A percentile compares a stretch with the other conserved stretches of the same genome.
Conservation (phyloP, 2,113 vertebrate species). For the Leuciscus idus region DNA sequence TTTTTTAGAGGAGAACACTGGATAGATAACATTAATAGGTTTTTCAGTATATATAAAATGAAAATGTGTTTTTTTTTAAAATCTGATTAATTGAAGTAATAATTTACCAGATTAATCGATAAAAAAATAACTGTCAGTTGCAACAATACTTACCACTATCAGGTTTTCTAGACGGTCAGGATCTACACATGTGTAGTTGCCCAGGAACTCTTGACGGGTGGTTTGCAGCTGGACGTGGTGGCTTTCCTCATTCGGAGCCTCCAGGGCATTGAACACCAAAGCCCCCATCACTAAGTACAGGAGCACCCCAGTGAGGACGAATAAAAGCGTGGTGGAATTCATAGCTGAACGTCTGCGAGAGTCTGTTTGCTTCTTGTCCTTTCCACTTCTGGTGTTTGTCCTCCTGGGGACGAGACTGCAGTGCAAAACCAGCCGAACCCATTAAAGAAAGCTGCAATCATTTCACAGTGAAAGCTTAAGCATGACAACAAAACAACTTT, state of each 20-base stretch:
- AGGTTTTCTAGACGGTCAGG: conserved; percentile 71
- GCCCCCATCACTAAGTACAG: conserved; percentile 87
- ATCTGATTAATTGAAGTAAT: not conserved
- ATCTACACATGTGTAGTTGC: conserved; percentile 77
- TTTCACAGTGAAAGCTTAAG: not conserved
- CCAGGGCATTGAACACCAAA: conserved; percentile 83
- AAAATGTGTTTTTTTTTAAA: not conserved
- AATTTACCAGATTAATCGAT: not conserved
- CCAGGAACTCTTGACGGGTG: conserved; percentile 73
- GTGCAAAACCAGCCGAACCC: conserved; percentile 53
- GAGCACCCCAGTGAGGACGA: conserved; percentile 80
- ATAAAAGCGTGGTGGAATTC: conserved; percentile 84
- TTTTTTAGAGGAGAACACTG: too few species aligned
- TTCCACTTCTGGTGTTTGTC: conserved; percentile 50
- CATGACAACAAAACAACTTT: conserved; percentile 15
- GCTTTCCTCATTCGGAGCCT: conserved; percentile 76
- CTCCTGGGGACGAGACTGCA: conserved; percentile 65
- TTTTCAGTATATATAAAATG: not conserved
- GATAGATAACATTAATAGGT: too few species aligned
- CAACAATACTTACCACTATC: conserved; percentile 75
- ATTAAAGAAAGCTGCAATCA: conserved; percentile 1
- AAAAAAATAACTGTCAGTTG: not conserved
- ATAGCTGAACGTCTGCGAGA: conserved; percentile 70
- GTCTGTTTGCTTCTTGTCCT: conserved; percentile 47
- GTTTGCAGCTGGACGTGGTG: conserved; percentile 69